A percentile compares a stretch with the other conserved stretches of the same genome.
Evolutionary conservation across 2,797 vertebrate genomes (phyloP).

Genomic region (Onychomys torridus): DNA sequence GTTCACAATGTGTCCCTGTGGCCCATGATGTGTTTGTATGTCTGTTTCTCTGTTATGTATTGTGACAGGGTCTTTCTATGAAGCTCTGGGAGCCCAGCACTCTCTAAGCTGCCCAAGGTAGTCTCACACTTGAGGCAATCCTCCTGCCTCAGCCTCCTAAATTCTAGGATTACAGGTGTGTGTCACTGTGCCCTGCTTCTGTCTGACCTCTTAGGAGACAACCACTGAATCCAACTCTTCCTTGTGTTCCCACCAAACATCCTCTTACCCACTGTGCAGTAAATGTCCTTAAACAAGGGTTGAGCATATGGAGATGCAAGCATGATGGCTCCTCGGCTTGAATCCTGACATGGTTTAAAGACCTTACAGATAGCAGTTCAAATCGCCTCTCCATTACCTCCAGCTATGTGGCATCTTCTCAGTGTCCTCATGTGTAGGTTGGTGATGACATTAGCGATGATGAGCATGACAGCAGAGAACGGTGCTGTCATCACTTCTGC

Average conservation of each 20-base stretch:
- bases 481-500: not conserved
- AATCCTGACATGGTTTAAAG: not conserved
- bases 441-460: not conserved
- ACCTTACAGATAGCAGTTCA: not conserved
- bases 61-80: not conserved
- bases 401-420: not conserved
- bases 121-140: not conserved
- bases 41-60: not conserved
- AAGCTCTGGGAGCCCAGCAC: not conserved
- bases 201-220: not conserved
- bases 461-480: not conserved
- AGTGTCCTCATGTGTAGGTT: not conserved
- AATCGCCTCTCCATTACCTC: not conserved
- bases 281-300: not conserved
- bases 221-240: not conserved
- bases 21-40: not conserved
- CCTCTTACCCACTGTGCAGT: not conserved
- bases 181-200: not conserved
- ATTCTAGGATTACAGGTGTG: not conserved
- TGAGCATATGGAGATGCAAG: not conserved
- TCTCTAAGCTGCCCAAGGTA: not conserved
- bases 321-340: not conserved
- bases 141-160: not conserved
- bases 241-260: not conserved
- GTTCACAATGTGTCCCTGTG: not conserved